Conservation (phyloP, 2,113 vertebrate genomes). For the Laticauda laticaudata region DNA sequence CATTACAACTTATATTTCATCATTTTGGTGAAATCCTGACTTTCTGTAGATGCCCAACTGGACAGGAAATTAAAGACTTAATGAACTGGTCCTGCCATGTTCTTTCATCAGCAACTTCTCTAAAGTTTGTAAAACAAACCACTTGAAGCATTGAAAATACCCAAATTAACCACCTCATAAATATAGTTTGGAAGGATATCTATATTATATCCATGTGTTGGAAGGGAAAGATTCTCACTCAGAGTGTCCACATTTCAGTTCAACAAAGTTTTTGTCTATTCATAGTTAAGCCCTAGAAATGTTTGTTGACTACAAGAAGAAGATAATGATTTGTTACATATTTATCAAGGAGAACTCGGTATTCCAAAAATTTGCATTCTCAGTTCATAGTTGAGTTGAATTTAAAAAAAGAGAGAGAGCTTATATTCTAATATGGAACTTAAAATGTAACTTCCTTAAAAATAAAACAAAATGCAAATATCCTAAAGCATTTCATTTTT, state of each 20-base stretch:
- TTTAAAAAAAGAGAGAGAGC: not conserved
- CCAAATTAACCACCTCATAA: not conserved
- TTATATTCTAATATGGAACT: not conserved
- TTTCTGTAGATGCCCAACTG: too few relatives aligned
- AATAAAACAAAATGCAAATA: not conserved
- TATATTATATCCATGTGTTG: not conserved
- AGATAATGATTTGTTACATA: not conserved
- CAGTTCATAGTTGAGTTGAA: slow-evolving; percentile 1
- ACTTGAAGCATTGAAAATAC: not conserved
- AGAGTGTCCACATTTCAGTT: not conserved
- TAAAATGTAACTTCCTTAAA: not conserved
- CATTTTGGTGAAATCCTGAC: too few relatives aligned
- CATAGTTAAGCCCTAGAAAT: not conserved
- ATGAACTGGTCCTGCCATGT: not conserved
- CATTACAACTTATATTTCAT: too few relatives aligned
- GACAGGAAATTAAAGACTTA: not conserved
- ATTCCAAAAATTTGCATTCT: slow-evolving; percentile 9
- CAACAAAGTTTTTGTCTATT: not conserved
- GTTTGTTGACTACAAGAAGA: not conserved
- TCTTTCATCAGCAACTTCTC: not conserved
- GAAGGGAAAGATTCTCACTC: not conserved
- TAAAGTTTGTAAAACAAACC: not conserved
- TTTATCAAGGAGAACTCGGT: not conserved
- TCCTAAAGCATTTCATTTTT: slow-evolving; percentile 2
- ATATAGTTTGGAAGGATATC: not conserved